These are phyloP conservation scores for Procavia capensis DNA, from an alignment of 2,113 vertebrate species.

Conservation along the genomic window DNA sequence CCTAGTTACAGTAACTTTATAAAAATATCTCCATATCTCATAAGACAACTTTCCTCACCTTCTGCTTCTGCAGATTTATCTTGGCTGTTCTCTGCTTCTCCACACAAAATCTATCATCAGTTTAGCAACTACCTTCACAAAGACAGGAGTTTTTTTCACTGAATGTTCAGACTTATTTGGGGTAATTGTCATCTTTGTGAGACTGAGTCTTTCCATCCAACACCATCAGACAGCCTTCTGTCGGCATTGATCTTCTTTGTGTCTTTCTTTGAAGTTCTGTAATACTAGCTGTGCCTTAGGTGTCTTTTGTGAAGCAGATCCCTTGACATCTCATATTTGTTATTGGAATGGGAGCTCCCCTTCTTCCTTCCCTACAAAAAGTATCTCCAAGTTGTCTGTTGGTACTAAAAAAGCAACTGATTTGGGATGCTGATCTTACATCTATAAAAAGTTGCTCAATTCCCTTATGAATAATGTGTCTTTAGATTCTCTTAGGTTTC, in stretches of 20 bases:
- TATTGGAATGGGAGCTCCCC: not conserved
- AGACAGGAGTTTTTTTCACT: not conserved
- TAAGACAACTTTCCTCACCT: not conserved
- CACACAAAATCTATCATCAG: not conserved
- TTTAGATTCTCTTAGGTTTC: slow-evolving; percentile 28
- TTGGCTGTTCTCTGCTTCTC: not conserved
- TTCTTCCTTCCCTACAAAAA: not conserved
- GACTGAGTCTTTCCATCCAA: not conserved
- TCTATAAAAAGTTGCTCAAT: not conserved
- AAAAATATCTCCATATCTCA: not conserved
- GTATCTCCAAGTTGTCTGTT: slow-evolving; percentile 15
- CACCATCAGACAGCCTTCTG: not conserved
- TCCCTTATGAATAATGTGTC: slow-evolving; percentile 5
- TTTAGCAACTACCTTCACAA: not conserved
- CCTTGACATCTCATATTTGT: not conserved
- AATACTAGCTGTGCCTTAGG: not conserved
- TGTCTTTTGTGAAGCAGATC: not conserved
- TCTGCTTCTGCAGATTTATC: not conserved
- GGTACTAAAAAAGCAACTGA: not conserved
- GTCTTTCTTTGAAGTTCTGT: not conserved
- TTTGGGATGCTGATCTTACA: slow-evolving; percentile 25
- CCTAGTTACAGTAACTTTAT: not conserved
- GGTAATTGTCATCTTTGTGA: not conserved
- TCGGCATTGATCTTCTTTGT: not conserved
- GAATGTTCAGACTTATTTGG: slow-evolving; percentile 1